Percentiles rank a stretch among this genome's conserved stretches.
Conservation (phyloP, 1,140 invertebrate genomes). For the Nylanderia fulva region DNA sequence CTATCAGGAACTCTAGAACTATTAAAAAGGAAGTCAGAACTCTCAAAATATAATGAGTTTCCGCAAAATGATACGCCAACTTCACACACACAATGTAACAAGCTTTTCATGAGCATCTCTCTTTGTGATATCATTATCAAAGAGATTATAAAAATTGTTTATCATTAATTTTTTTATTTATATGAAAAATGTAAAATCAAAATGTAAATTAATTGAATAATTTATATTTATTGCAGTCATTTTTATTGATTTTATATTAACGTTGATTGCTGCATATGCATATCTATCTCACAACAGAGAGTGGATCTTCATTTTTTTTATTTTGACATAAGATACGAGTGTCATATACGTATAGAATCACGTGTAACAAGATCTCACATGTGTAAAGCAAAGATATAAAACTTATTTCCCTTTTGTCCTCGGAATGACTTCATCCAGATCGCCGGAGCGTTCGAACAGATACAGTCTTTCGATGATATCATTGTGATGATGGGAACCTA, state of each 20-base stretch:
- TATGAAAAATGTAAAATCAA: neutral
- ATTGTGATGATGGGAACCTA: conserved; percentile 29
- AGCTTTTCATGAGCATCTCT: neutral
- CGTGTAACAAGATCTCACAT: neutral
- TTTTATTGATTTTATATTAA: neutral
- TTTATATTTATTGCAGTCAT: neutral
- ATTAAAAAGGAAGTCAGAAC: too few relatives aligned
- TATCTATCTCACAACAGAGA: conserved; percentile 4
- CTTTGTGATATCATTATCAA: neutral
- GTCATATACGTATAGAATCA: conserved; percentile 14
- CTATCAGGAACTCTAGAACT: too few relatives aligned
- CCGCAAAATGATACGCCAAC: too few relatives aligned
- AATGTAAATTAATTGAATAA: conserved; percentile 19
- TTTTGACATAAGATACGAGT: conserved; percentile 13
- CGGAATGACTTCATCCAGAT: conserved; percentile 23
- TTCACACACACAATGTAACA: neutral
- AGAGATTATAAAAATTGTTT: neutral
- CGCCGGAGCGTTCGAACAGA: conserved; percentile 1
- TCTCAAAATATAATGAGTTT: too few relatives aligned
- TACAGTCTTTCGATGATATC: conserved; percentile 51
- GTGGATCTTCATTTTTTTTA: conserved; percentile 21
- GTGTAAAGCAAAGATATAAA: neutral
- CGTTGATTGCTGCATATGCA: conserved; percentile 13
- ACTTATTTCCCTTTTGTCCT: neutral
- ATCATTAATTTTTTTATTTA: neutral